These are phyloP conservation scores for Wiebesia pumilae DNA, from an alignment of 1,140 invertebrate species.

Conservation along the genomic window DNA sequence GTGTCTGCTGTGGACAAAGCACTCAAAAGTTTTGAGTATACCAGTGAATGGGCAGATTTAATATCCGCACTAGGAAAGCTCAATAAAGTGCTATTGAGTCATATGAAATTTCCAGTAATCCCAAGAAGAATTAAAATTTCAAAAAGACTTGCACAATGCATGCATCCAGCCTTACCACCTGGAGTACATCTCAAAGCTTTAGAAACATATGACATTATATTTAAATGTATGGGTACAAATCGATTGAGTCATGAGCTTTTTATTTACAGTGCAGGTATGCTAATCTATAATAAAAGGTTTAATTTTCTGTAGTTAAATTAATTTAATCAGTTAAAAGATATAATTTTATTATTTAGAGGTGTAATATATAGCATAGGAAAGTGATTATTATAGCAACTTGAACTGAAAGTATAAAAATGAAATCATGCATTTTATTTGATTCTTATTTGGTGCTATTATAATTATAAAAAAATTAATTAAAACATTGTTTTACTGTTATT, in stretches of 20 bases:
- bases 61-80: constrained; percentile 94
- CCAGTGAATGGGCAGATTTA: constrained; percentile 96
- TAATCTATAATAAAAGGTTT: constrained; percentile 14
- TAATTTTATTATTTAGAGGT: neutral
- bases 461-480: neutral
- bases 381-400: neutral
- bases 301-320: neutral
- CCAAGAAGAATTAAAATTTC: constrained; percentile 93
- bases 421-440: neutral
- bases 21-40: constrained; percentile 93
- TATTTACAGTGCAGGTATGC: constrained; percentile 86
- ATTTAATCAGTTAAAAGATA: neutral
- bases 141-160: constrained; percentile 94
- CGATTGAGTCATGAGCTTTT: constrained; percentile 89
- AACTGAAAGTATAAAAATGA: neutral
- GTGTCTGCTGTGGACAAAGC: constrained; percentile 91
- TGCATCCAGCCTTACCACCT: constrained; percentile 93
- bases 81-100: constrained; percentile 88
- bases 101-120: constrained; percentile 92
- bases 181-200: constrained; percentile 95
- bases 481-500: neutral
- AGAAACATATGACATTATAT: constrained; percentile 95
- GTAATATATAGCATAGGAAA: neutral
- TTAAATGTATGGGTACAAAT: constrained; percentile 91
- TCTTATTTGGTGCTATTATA: neutral